Evolutionary conservation across 2,113 vertebrate species (phyloP).

Genomic region (Sterna hirundo): DNA sequence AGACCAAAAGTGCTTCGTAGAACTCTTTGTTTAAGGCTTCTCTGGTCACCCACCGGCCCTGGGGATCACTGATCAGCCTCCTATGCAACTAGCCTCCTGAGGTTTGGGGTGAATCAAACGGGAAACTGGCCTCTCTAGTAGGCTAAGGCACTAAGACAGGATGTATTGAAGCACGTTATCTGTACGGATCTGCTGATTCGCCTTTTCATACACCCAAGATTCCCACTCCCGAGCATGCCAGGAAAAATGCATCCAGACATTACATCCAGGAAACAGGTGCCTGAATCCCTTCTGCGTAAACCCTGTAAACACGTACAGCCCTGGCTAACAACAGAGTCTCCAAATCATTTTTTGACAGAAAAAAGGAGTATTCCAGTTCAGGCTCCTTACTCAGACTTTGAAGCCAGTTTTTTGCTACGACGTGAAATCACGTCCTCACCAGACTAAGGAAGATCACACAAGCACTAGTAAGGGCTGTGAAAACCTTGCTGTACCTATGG

Average conservation of each 20-base stretch:
- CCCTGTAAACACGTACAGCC: neutral
- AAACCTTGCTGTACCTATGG: neutral
- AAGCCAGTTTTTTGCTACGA: neutral
- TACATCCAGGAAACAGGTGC: neutral
- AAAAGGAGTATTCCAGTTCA: neutral
- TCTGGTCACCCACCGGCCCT: neutral
- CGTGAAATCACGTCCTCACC: neutral
- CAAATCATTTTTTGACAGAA: neutral
- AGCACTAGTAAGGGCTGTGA: neutral
- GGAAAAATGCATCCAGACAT: neutral
- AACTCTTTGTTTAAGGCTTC: neutral
- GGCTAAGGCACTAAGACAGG: neutral
- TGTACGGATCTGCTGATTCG: neutral
- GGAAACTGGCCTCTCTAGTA: neutral
- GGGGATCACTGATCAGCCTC: neutral
- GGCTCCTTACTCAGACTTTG: neutral
- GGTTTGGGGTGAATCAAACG: neutral
- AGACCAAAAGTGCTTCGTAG: neutral
- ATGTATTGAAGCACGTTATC: neutral
- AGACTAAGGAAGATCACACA: neutral
- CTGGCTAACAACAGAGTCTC: neutral
- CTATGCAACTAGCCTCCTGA: neutral
- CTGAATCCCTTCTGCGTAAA: neutral
- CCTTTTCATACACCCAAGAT: neutral
- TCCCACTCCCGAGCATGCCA: neutral